Conservation (phyloP, 2,113 vertebrate species). For the Casuarius casuarius region DNA sequence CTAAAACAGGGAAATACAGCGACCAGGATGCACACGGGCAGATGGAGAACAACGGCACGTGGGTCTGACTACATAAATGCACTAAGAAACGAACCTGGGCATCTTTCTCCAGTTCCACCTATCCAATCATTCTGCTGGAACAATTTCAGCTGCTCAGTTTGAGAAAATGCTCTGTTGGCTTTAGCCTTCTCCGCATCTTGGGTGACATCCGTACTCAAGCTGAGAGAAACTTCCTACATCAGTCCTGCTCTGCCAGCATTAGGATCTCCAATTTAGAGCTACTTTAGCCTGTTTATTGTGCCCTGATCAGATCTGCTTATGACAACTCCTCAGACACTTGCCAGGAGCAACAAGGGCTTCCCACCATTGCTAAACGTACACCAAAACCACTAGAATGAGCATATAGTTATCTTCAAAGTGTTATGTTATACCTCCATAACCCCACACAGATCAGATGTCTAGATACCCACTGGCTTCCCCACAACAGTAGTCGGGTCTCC, state of each 20-base stretch:
- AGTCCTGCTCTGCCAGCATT: background rate
- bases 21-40: rapidly evolving
- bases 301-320: background rate
- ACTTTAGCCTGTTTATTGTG: background rate
- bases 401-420: background rate
- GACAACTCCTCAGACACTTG: background rate
- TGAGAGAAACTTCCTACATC: background rate
- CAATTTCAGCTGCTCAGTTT: background rate
- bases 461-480: background rate
- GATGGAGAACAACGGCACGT: background rate
- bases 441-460: background rate
- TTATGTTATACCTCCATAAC: background rate
- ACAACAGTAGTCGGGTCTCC: background rate
- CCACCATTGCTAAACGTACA: background rate
- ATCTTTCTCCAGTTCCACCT: background rate
- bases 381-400: background rate
- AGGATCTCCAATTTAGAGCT: background rate
- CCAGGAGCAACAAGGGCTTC: background rate
- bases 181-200: background rate
- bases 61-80: background rate
- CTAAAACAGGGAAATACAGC: background rate
- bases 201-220: background rate
- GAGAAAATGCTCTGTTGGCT: background rate
- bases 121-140: background rate
- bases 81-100: rapidly evolving